Conservation (phyloP, 1,140 invertebrate genomes). For the Caenorhabditis remanei region DNA sequence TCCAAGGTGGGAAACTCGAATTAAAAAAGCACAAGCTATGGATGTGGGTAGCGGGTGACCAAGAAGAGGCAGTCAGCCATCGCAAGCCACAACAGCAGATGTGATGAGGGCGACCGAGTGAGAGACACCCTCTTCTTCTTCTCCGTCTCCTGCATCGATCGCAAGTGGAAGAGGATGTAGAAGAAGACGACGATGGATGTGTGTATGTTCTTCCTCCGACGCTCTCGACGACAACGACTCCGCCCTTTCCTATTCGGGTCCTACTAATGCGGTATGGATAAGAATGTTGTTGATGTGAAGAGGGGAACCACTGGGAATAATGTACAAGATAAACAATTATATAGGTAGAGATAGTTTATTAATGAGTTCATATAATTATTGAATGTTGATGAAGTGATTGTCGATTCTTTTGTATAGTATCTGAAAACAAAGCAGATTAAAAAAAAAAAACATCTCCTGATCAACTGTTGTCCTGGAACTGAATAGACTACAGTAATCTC, state of each 20-base stretch:
- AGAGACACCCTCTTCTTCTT: slow-evolving; percentile 41
- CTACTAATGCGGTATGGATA: slow-evolving; percentile 30
- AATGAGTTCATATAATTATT: not conserved
- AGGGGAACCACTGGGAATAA: not conserved
- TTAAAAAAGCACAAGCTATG: not conserved
- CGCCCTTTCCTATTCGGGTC: not conserved
- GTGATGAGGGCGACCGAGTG: slow-evolving; percentile 9
- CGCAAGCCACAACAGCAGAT: slow-evolving; percentile 37
- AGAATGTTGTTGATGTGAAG: not conserved
- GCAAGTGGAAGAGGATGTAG: slow-evolving; percentile 27
- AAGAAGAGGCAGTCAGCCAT: slow-evolving; percentile 46
- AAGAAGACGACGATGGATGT: slow-evolving; percentile 20
- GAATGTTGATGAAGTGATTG: not conserved
- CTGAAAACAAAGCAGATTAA: not conserved
- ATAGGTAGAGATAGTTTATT: not conserved
- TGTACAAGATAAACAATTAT: not conserved
- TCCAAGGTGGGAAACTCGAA: too few species aligned
- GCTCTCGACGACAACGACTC: slow-evolving; percentile 5
- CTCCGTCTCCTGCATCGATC: slow-evolving; percentile 50
- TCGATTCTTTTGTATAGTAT: slow-evolving; percentile 31
- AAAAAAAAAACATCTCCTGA: too few species aligned
- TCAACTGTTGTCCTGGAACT: too few species aligned
- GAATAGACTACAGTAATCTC: too few species aligned
- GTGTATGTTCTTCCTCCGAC: slow-evolving; percentile 21
- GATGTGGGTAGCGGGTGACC: slow-evolving; percentile 9